Evolutionary conservation across 1,140 invertebrate genomes (phyloP).

Genomic region (Chrysopa pallens): DNA sequence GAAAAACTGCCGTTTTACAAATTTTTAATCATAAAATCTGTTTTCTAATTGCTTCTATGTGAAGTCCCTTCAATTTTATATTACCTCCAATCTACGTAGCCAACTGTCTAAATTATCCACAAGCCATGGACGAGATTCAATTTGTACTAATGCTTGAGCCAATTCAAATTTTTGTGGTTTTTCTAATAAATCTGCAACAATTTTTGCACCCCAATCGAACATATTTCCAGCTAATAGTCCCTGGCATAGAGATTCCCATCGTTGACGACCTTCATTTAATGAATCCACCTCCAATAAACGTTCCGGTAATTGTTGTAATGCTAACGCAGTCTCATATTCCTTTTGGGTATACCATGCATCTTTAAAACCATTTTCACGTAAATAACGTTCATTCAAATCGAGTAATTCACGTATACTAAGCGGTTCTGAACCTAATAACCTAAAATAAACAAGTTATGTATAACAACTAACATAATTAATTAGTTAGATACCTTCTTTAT

Average conservation of each 20-base stretch:
- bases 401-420: constrained; percentile 75
- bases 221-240: constrained; percentile 63
- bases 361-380: constrained; percentile 80
- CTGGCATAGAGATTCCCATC: constrained; percentile 37
- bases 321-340: constrained; percentile 34
- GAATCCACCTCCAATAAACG: constrained; percentile 36
- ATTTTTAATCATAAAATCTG: no score
- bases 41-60: no score
- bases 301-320: constrained; percentile 28
- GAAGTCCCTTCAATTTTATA: no score
- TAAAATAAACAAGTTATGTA: constrained; percentile 16
- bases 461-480: no score
- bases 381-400: constrained; percentile 80
- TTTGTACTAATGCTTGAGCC: constrained; percentile 54
- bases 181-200: constrained; percentile 70
- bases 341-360: constrained; percentile 75
- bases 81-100: constrained; percentile 48
- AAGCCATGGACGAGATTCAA: constrained; percentile 73
- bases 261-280: constrained; percentile 26
- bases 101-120: constrained; percentile 74
- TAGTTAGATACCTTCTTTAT: no score
- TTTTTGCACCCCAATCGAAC: constrained; percentile 92
- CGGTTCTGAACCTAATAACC: constrained; percentile 63
- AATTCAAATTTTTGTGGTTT: constrained; percentile 54
- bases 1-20: no score